Base-by-base conservation (phyloP, 2,797 vertebrate species). In the Adrianichthys oophorus region DNA sequence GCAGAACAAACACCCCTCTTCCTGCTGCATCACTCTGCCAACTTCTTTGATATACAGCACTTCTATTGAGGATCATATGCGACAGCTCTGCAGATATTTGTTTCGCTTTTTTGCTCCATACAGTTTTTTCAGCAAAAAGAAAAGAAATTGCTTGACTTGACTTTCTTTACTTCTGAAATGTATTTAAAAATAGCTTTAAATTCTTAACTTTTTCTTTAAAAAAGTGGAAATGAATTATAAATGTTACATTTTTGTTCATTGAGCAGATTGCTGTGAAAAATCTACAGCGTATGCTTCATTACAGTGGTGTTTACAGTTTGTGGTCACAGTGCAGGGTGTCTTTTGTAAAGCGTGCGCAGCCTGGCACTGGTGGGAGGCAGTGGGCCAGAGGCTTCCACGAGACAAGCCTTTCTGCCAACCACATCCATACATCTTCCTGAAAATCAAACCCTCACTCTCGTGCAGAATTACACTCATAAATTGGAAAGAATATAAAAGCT, bases 301-400 rank as follows among this genome's bases (percentile, higher is more conserved):
- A 70, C 54, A 48, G 5, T 70, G 68, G 67, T 77, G 75, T 80
- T 80, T 77, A 80, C 80, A 76, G 80, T 77, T 72, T 70, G 53
- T 73, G 84, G 77, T 72, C 66, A 63, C 60, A 70, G 65, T 53
- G 59, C 60, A 78, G 77, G 77, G 79, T 85, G 77, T 74, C 73
- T 78, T 79, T 16, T 52, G 74, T 64, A 70, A 72, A 47, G 73
- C 61, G 75, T 48, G 65, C 63, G 62, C 65, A 58, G 73, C 62
- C 54, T 92, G 77, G 91, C 88, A 66, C 89, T 87, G 89, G 91
- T 87, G 93, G 17, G 69, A 62, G 65, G 65, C 74, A 68, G 70
- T 55, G 5, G 45, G 56, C 70, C 53, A 72, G 69, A 92, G 90
- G 92, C 91, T 44, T 68, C 74, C 70, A 62, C 50, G 51, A 77